Base-by-base conservation (phyloP, 2,113 vertebrate species). In the Trogon surrucura region DNA sequence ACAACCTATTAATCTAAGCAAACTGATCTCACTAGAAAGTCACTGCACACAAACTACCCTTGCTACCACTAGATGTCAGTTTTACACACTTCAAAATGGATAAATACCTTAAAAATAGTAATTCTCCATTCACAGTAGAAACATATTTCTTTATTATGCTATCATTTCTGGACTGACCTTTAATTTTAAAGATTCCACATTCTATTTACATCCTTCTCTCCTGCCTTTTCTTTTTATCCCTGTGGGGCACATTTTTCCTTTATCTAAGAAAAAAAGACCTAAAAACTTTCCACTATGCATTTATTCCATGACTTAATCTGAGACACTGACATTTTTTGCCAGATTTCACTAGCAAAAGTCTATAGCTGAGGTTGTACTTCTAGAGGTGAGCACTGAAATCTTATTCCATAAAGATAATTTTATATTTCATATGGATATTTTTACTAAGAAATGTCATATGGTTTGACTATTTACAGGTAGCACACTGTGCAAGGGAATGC, bases 51-150 rank as follows among this genome's bases (percentile, higher is more conserved):
- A 26, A 62, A 70, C 21, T 65, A 45, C 72, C 58, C 18, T 65
- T 92, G 41, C 83, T 72, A 78, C 96, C 96, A 92, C 96, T 97
- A 97, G 96, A 92, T 97, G 96, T 95, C 96, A 97, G 91, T 56
- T 96, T 95, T 61, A 72, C 11, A 96, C 88, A 65, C 73, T 87
- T 96, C 8, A 61, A 95, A 96, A 60, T 15, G 8, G 21, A 17
- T 70, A 71, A 80, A 71, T n/a, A 45, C 12, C 22, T 78, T n/a
- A 11, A 70, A 83, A 82, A 54, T 2, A 90, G 27, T 58, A 36
- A 54, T 57, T 45, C 32, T 26, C 14, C 0, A 0, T 51, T 88
- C 45, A 41, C 34, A 83, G 30, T 17, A 74, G 23, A 78, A 83
- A 45, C 9, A 10, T 30, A 36, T 20, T 22, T 62, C 17, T 69